These are phyloP conservation scores for Abscondita cerata DNA, from an alignment of 2,888 invertebrate species.

Conservation along the genomic window DNA sequence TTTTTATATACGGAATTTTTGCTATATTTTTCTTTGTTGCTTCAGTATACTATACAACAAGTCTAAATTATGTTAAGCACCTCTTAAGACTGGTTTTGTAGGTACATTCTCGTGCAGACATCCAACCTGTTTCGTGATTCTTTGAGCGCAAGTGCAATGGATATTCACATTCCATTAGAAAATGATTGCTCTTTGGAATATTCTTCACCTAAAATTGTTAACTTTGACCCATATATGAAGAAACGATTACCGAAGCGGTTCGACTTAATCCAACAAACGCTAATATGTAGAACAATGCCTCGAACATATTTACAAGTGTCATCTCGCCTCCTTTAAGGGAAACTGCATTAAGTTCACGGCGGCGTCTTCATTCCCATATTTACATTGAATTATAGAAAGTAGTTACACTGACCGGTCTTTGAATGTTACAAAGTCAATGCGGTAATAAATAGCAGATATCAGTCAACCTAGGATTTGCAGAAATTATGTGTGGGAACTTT, in stretches of 20 bases:
- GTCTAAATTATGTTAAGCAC: constrained; percentile 41
- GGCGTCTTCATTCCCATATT: constrained; percentile 35
- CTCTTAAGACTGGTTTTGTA: constrained; percentile 39
- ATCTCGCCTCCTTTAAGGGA: constrained; percentile 35
- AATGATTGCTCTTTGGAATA: constrained; percentile 20
- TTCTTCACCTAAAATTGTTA: constrained; percentile 10
- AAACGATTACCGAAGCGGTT: too few species aligned
- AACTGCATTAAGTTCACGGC: constrained; percentile 25
- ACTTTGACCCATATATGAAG: constrained; percentile 23
- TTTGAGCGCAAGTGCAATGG: constrained; percentile 40
- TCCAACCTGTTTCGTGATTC: constrained; percentile 39
- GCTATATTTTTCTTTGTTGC: constrained; percentile 13
- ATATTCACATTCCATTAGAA: constrained; percentile 40
- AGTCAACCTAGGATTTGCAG: constrained; percentile 8
- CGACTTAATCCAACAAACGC: too few species aligned
- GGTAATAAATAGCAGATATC: constrained; percentile 19
- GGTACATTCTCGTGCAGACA: constrained; percentile 36
- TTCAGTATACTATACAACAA: constrained; percentile 19
- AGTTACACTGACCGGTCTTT: constrained; percentile 23
- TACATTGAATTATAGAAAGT: constrained; percentile 31
- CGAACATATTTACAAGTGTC: constrained; percentile 32
- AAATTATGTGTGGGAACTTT: constrained; percentile 15
- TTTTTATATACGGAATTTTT: constrained; percentile 7
- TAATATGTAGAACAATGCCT: constrained; percentile 25
- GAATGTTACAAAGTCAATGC: constrained; percentile 18